Evolutionary conservation across 2,797 vertebrate genomes (phyloP).

Genomic region (Catamblyrhynchus diadema): DNA sequence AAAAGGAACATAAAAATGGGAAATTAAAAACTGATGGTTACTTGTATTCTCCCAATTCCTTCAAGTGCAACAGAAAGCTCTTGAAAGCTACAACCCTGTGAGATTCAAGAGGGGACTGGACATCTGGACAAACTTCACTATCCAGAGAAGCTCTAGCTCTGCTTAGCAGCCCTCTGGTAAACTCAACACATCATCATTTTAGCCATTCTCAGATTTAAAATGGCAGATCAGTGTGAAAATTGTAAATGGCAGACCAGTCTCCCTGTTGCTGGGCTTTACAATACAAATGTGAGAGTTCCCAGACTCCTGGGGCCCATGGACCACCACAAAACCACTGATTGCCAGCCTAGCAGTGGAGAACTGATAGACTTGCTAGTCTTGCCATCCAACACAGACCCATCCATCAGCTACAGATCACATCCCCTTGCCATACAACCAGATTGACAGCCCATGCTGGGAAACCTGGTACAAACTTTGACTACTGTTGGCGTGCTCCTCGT

Average conservation of each 20-base stretch:
- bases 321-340: neutral
- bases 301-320: neutral
- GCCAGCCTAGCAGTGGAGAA: neutral
- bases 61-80: neutral
- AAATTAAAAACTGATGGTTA: neutral
- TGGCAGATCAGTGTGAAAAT: neutral
- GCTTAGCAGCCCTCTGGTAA: neutral
- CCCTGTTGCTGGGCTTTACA: neutral
- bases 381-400: neutral
- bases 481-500: conserved; percentile 14
- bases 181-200: neutral
- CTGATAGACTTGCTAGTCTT: neutral
- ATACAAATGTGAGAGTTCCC: neutral
- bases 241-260: neutral
- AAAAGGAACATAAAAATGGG: neutral
- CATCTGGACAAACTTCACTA: neutral
- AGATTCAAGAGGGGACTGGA: neutral
- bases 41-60: neutral
- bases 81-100: neutral
- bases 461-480: conserved; percentile 37
- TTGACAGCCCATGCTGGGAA: conserved; percentile 54
- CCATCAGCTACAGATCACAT: conserved; percentile 22
- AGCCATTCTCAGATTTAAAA: neutral
- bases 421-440: conserved; percentile 20
- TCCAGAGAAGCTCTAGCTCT: neutral